Evolutionary conservation across 2,888 invertebrate genomes (phyloP).

Genomic region (Zygogramma bicolorata): DNA sequence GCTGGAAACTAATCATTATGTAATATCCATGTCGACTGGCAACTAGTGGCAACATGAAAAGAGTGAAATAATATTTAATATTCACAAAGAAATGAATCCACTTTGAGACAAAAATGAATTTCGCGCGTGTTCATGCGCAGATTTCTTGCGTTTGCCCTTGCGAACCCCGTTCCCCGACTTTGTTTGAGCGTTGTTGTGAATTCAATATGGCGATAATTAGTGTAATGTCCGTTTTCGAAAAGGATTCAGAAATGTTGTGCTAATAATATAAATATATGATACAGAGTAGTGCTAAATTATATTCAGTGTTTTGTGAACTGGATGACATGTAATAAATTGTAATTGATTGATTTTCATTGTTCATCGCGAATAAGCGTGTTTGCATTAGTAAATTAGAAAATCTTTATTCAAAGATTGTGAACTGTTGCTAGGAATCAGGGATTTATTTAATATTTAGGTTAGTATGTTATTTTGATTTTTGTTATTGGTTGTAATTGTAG

Average conservation of each 20-base stretch:
- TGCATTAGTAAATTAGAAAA: slow-evolving; percentile 59
- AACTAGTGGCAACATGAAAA: neutral
- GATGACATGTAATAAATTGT: slow-evolving; percentile 43
- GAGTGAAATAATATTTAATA: too few relatives aligned
- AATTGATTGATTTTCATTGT: slow-evolving; percentile 36
- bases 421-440: slow-evolving; percentile 44
- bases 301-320: slow-evolving; percentile 36
- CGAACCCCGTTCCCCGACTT: slow-evolving; percentile 72
- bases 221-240: slow-evolving; percentile 71
- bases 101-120: neutral
- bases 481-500: slow-evolving; percentile 17
- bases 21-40: neutral
- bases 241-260: slow-evolving; percentile 48
- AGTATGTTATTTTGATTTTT: slow-evolving; percentile 25
- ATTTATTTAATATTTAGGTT: slow-evolving; percentile 38
- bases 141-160: slow-evolving; percentile 65
- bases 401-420: slow-evolving; percentile 60
- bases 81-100: neutral
- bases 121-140: slow-evolving; percentile 29
- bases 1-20: neutral
- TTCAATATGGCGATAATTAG: slow-evolving; percentile 76
- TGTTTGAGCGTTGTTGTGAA: slow-evolving; percentile 74
- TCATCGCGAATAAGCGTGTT: slow-evolving; percentile 50
- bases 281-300: slow-evolving; percentile 33
- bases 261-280: slow-evolving; percentile 41